Evolutionary conservation across 2,888 invertebrate species (phyloP).

Genomic region (Atethmia centrago): DNA sequence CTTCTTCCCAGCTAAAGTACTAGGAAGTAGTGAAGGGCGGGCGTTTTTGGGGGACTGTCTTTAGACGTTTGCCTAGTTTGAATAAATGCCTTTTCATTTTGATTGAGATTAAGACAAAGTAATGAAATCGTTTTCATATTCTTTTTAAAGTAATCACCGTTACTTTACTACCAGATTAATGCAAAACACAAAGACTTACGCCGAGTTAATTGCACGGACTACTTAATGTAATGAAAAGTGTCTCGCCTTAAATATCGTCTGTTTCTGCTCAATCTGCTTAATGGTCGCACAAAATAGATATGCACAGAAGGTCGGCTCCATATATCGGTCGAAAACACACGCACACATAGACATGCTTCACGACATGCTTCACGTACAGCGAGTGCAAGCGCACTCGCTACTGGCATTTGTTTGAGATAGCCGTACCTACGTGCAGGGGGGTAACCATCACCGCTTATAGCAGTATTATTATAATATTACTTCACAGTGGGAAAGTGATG

Average conservation of each 20-base stretch:
- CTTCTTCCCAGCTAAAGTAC: too few species aligned
- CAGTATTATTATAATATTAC: too few species aligned
- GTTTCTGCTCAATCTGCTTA: slow-evolving; percentile 42
- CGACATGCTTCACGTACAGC: background rate
- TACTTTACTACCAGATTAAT: slow-evolving; percentile 15
- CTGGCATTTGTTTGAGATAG: background rate
- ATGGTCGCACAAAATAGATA: slow-evolving; percentile 9
- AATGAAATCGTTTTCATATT: slow-evolving; percentile 19
- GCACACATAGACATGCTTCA: background rate
- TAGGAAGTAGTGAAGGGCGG: too few species aligned
- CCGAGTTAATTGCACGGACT: slow-evolving; percentile 37
- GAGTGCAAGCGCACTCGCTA: too few species aligned
- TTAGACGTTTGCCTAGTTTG: too few species aligned
- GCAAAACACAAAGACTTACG: slow-evolving; percentile 21
- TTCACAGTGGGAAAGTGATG: too few species aligned
- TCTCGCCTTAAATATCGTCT: slow-evolving; percentile 22
- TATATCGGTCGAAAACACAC: background rate
- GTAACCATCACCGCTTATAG: too few species aligned
- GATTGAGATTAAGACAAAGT: background rate
- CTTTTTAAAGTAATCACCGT: slow-evolving; percentile 16
- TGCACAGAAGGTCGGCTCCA: background rate
- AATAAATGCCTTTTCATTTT: too few species aligned
- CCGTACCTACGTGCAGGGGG: background rate
- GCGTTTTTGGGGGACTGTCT: too few species aligned
- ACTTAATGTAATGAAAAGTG: slow-evolving; percentile 49